These are phyloP conservation scores for Pipistrellus nathusii DNA, from an alignment of 2,797 vertebrate species.

Conservation along the genomic window DNA sequence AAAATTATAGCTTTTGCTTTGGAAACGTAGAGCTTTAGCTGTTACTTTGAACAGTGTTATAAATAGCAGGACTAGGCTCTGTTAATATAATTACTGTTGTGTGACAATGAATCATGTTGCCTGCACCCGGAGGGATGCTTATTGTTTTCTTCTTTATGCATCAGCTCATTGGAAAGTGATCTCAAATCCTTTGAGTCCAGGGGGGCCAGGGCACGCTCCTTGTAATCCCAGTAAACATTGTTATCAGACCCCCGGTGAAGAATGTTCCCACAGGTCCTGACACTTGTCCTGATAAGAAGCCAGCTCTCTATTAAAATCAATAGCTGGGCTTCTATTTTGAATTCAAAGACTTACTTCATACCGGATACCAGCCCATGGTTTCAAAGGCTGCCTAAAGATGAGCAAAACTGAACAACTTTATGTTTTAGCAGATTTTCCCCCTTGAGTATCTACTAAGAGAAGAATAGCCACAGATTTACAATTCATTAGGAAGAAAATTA, in stretches of 20 bases:
- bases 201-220: not conserved
- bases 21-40: slow-evolving; percentile 39
- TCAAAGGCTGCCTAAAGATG: not conserved
- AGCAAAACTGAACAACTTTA: not conserved
- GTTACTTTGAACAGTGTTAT: not conserved
- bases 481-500: not conserved
- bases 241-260: not conserved
- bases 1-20: slow-evolving; percentile 61
- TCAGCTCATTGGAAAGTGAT: not conserved
- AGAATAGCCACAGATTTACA: not conserved
- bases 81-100: slow-evolving; percentile 42
- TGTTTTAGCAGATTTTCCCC: not conserved
- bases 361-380: not conserved
- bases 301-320: slow-evolving; percentile 53
- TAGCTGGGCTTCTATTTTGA: not conserved
- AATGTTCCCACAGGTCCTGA: not conserved
- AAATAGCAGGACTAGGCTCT: slow-evolving; percentile 54
- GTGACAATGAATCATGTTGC: slow-evolving; percentile 52
- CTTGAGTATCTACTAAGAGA: not conserved
- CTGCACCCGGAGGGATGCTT: not conserved
- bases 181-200: not conserved
- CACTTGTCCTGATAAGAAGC: slow-evolving; percentile 10
- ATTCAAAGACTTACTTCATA: slow-evolving; percentile 36
- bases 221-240: not conserved
- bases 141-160: slow-evolving; percentile 13